A percentile compares a stretch with the other conserved stretches of the same genome.
Evolutionary conservation across 1,140 invertebrate species (phyloP).

Genomic region (Medauroidea extradentata): DNA sequence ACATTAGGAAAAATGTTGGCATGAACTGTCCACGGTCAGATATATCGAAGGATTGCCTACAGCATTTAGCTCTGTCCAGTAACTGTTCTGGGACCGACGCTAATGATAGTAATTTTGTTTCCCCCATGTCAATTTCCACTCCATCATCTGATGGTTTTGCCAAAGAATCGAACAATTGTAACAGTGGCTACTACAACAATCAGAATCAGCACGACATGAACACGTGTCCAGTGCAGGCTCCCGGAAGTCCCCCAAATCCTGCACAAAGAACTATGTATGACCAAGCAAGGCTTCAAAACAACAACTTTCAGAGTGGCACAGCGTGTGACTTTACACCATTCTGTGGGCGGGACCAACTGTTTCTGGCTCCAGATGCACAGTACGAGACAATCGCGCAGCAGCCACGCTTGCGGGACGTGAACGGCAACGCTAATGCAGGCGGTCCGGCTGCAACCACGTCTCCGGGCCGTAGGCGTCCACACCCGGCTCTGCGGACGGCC

Average conservation of each 20-base stretch:
- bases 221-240: no score
- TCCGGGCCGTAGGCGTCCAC: slow-evolving; percentile 34
- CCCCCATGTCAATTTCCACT: slow-evolving; percentile 13
- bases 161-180: not conserved
- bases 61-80: not conserved
- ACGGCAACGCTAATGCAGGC: not conserved
- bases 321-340: not conserved
- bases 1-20: not conserved
- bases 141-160: slow-evolving; percentile 6
- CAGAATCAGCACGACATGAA: no score
- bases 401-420: slow-evolving; percentile 21
- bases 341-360: slow-evolving; percentile 27
- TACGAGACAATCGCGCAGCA: slow-evolving; percentile 56
- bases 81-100: not conserved
- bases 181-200: no score
- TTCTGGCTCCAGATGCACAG: slow-evolving; percentile 56
- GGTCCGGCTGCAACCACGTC: slow-evolving; percentile 30
- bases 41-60: not conserved
- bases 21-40: not conserved
- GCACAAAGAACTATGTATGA: no score
- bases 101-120: not conserved
- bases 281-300: not conserved
- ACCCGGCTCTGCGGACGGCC: slow-evolving; percentile 20
- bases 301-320: not conserved
- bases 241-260: no score